Base-by-base conservation (phyloP, 2,888 invertebrate genomes). In the Glyphotaelius pellucidus region DNA sequence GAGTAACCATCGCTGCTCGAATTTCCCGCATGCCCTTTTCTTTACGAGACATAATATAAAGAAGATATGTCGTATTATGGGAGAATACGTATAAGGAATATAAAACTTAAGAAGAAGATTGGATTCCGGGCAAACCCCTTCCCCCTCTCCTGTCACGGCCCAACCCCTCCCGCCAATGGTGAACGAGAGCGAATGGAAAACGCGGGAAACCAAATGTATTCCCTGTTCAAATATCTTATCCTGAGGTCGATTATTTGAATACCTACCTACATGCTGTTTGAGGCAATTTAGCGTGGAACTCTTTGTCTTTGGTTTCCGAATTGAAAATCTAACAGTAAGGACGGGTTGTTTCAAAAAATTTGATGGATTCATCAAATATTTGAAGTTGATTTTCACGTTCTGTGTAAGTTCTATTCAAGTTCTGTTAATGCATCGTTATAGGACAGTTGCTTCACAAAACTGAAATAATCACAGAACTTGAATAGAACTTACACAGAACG, bases 21-120 rank as follows among this genome's bases (percentile, higher is more conserved):
- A 25, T 25, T 67, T 67, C 52, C 52, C 52, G 52, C 52, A 7
- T 67, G 52, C 52, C 52, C 25, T 67, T 67, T 67, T 25, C 52
- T 67, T 67, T 67, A 25, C 52, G 19, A 67, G 25, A 67, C 52
- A 25, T 67, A 19, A 67, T 67, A 25, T 67, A 67, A 25, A 19
- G 25, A 25, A 67, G 19, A 32, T 80, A 91, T 89, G 83, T 42
- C 47, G 87, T 83, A 88, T 89, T 88, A 90, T 85, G 79, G 85
- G 52, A 47, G 89, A 91, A 80, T 84, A 47, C 88, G 80, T 88
- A 91, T 89, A 83, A 52, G 80, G 91, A 91, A 81, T 88, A 91
- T 92, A 92, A 91, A 93, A 91, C 92, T 85, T 90, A 90, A 92
- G 92, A 92, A 92, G 92, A 92, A 92, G 93, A 93, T 93, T 93